Evolutionary conservation across 2,113 vertebrate genomes (phyloP).

Genomic region (Varanus salvator): DNA sequence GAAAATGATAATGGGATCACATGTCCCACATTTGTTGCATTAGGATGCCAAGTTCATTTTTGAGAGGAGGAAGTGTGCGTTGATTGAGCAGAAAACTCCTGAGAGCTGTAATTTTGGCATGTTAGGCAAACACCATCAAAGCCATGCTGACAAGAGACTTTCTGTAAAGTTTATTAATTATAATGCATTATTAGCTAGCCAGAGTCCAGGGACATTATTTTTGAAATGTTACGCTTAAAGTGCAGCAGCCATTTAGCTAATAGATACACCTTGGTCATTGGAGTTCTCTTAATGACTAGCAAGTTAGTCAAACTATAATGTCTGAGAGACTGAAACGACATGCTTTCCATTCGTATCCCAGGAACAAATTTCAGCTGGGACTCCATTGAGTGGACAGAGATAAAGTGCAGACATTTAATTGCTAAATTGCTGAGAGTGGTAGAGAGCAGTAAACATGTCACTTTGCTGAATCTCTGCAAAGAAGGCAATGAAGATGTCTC

Average conservation of each 20-base stretch:
- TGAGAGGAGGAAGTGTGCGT: slow-evolving; percentile 47
- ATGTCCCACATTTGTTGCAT: slow-evolving; percentile 63
- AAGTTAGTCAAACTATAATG: slow-evolving; percentile 76
- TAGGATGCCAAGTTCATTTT: slow-evolving; percentile 70
- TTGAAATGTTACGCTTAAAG: slow-evolving; percentile 63
- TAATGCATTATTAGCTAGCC: slow-evolving; percentile 72
- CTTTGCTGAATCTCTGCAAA: slow-evolving; percentile 14
- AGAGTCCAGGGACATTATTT: slow-evolving; percentile 45
- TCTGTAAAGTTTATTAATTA: slow-evolving; percentile 77
- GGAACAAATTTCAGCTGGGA: slow-evolving; percentile 65
- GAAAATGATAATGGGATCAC: slow-evolving; percentile 63
- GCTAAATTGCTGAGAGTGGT: slow-evolving; percentile 18
- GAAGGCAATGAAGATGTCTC: neutral
- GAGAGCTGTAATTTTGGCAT: slow-evolving; percentile 64
- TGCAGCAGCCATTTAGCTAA: slow-evolving; percentile 70
- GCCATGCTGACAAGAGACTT: slow-evolving; percentile 79
- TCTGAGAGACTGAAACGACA: slow-evolving; percentile 64
- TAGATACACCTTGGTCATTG: slow-evolving; percentile 61
- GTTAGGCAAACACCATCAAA: slow-evolving; percentile 71
- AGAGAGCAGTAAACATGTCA: slow-evolving; percentile 32
- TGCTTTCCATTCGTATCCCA: slow-evolving; percentile 53
- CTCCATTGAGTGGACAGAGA: slow-evolving; percentile 19
- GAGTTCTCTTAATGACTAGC: slow-evolving; percentile 79
- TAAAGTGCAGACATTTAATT: slow-evolving; percentile 46
- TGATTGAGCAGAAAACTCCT: slow-evolving; percentile 59